Conservation (phyloP, 2,113 vertebrate species). For the Nansenia antarctica region DNA sequence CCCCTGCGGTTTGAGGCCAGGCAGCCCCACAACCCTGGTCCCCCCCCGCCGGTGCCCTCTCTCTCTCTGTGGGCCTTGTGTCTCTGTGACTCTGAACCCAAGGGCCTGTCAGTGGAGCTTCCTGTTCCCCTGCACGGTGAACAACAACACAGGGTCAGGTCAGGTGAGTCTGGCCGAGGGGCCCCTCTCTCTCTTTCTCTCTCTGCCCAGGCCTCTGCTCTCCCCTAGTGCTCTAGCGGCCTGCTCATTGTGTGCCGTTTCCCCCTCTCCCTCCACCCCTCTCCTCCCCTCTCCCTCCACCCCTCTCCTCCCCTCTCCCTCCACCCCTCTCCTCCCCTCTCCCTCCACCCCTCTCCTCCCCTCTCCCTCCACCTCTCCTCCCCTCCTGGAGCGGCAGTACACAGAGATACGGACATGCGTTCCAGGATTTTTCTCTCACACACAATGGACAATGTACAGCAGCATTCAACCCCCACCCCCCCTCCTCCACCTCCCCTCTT, state of each 20-base stretch:
- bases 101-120: constrained; percentile 9
- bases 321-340: neutral
- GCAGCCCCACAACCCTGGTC: neutral
- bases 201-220: neutral
- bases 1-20: neutral
- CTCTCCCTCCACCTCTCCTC: neutral
- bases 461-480: too few relatives aligned
- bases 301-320: neutral
- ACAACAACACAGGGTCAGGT: constrained; percentile 47
- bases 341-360: neutral
- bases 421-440: constrained; percentile 23
- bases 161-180: constrained; percentile 43
- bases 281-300: neutral
- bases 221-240: constrained; percentile 8
- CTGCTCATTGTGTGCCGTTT: constrained; percentile 43
- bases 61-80: neutral
- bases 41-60: neutral
- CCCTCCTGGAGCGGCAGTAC: neutral
- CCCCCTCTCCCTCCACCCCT: too few relatives aligned
- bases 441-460: constrained; percentile 66
- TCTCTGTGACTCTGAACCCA: neutral
- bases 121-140: neutral
- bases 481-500: too few relatives aligned
- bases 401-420: constrained; percentile 32
- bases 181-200: neutral